phyloP scores from a whole-genome alignment of 2,113 vertebrate genomes.

The Dipodomys ordii region DNA sequence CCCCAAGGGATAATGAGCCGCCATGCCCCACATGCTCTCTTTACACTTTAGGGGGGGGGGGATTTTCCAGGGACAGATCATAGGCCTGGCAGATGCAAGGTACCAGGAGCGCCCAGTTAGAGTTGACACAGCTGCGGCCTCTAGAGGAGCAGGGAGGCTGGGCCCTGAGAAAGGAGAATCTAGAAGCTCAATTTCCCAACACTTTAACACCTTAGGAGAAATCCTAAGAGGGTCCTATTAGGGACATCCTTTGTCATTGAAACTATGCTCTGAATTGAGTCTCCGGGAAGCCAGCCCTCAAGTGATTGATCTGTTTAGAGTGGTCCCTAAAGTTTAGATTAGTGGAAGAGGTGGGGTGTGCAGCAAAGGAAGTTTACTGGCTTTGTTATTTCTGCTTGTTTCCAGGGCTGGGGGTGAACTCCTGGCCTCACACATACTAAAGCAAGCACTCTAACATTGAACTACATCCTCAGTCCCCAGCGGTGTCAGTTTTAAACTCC shows the following conservation, averaged over 20 bases:
- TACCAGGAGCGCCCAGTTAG: conserved; percentile 66
- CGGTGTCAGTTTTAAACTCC: neutral
- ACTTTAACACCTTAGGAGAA: neutral
- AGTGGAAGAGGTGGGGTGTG: neutral
- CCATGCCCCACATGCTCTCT: conserved; percentile 70
- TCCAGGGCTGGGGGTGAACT: neutral
- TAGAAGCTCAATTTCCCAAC: conserved; percentile 69
- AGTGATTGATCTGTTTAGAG: neutral
- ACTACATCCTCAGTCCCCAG: too few relatives aligned
- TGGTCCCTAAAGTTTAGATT: neutral
- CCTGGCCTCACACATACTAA: too few relatives aligned
- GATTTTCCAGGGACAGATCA: conserved; percentile 77
- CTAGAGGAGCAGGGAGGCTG: conserved; percentile 78
- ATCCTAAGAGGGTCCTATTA: neutral
- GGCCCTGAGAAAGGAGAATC: conserved; percentile 74
- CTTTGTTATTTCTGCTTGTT: neutral
- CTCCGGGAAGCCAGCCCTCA: neutral
- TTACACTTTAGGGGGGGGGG: conserved; percentile 82
- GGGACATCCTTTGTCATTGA: conserved; percentile 49
- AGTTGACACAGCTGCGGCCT: conserved; percentile 88
- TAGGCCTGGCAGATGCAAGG: conserved; percentile 78
- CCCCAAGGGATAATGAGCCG: conserved; percentile 70
- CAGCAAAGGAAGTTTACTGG: neutral
- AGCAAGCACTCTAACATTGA: neutral
- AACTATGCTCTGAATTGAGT: neutral